Conservation (phyloP, 30 jellyfish, hydroid and myxozoan genomes). For the Chrysaora quinquecirrha region DNA sequence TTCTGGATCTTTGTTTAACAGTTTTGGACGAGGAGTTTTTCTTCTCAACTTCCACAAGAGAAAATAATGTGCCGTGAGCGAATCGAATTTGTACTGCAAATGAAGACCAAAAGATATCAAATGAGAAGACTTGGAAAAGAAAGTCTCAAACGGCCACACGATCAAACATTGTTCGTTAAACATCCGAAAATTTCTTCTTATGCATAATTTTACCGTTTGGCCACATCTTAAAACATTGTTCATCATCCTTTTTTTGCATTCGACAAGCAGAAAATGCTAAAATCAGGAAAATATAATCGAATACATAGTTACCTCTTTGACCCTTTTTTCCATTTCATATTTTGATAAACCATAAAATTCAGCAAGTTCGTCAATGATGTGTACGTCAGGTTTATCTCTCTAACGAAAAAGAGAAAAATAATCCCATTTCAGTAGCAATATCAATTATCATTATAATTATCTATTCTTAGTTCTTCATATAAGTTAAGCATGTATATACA, state of each 20-base stretch:
- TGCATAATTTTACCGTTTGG: too few species aligned
- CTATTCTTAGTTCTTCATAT: too few species aligned
- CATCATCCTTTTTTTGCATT: too few species aligned
- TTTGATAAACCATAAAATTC: constrained; percentile 64
- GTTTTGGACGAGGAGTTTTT: constrained; percentile 80
- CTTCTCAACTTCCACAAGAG: constrained; percentile 82
- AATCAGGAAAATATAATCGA: neutral
- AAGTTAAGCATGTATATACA: too few species aligned
- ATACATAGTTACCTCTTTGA: constrained; percentile 54
- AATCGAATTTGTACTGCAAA: constrained; percentile 75
- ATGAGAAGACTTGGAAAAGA: too few species aligned
- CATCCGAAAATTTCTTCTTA: too few species aligned
- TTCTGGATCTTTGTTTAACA: constrained; percentile 46
- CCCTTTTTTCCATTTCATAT: constrained; percentile 63
- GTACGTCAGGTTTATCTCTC: constrained; percentile 76
- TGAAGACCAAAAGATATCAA: neutral
- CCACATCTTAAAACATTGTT: too few species aligned
- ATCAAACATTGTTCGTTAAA: too few species aligned
- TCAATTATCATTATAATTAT: neutral
- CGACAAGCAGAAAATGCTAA: too few species aligned
- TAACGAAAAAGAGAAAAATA: constrained; percentile 14
- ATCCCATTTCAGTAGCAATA: neutral
- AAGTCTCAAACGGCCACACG: too few species aligned
- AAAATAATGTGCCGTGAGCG: constrained; percentile 89
- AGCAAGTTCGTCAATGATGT: constrained; percentile 78